These are phyloP conservation scores for Syrrhaptes paradoxus DNA, from an alignment of 2,113 vertebrate genomes.

Conservation along the genomic window DNA sequence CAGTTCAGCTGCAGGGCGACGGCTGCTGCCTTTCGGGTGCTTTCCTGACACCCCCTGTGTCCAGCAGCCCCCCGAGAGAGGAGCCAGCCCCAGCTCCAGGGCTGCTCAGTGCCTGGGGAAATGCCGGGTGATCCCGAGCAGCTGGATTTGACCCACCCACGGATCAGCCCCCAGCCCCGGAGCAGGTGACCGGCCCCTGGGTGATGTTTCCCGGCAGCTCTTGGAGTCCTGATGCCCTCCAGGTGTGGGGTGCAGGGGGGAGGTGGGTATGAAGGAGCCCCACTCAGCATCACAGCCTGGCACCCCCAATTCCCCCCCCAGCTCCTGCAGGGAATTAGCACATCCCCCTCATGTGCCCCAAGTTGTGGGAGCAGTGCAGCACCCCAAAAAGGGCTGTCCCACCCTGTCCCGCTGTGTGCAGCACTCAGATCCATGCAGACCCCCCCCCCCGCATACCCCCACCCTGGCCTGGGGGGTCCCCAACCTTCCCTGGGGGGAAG, in stretches of 20 bases:
- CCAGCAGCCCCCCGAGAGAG: fast-evolving
- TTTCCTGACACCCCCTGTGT: fast-evolving
- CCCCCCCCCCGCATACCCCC: fast-evolving
- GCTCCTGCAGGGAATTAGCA: not conserved
- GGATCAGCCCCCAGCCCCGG: fast-evolving
- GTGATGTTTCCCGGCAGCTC: not conserved
- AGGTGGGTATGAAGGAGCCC: not conserved
- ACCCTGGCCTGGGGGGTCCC: not conserved
- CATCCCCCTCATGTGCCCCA: fast-evolving
- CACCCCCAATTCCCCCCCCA: not conserved
- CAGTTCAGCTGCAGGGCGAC: not conserved
- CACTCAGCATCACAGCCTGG: not conserved
- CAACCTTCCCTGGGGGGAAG: not conserved
- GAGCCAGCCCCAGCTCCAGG: not conserved
- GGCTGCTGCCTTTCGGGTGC: not conserved
- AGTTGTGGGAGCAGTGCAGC: not conserved
- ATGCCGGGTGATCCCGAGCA: fast-evolving
- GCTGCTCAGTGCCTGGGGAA: not conserved
- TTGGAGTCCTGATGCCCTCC: fast-evolving
- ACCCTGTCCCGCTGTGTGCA: not conserved
- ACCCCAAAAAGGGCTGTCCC: not conserved
- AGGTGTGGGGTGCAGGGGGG: not conserved
- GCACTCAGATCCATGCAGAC: not conserved
- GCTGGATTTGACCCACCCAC: fast-evolving
- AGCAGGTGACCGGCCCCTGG: fast-evolving